Evolutionary conservation across 1,140 invertebrate genomes (phyloP), one percentile per base, ranked within the genome.

Genomic region (Ptiloglossa arizonensis): DNA sequence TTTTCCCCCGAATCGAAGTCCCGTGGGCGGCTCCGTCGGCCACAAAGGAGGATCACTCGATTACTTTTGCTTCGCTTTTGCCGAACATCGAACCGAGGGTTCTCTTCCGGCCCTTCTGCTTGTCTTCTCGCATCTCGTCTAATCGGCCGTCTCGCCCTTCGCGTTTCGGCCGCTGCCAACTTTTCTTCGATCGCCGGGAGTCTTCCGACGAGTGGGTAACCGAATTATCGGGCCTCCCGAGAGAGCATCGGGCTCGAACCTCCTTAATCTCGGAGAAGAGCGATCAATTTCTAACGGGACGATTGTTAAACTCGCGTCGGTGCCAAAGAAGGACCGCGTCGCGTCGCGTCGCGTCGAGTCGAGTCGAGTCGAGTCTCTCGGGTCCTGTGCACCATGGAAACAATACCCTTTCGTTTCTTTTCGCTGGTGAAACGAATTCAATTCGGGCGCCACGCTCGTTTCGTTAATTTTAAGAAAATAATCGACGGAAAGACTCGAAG

Each of bases 21-120:
- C 62, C 81, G 63, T 63, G 24, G 64, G 75, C 69, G 29, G 48
- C 67, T 41, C 70, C 62, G 74, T 66, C 76, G 35, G 9, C 44
- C 67, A 63, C 69, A 83, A 83, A 79, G 63, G 66, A 82, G 35
- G 44, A 83, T 83, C 66, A 24, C 60, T 71, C 81, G 54, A 75
- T 71, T 71, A 60, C 67, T 56, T 68, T 57, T 66, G 38, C 64
- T 48, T 64, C 57, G 50, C 57, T 27, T 32, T 69, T 19, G 22
- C 35, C 24, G 38, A 22, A 63, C 63, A 5, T 35, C 5, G 27
- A 22, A 15, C 4, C 0, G n/a, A 41, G 38, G 38, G 27, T 24
- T 46, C 38, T 19, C 24, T n/a, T 5, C 17, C 9, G 35, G 24
- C 15, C 38, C 38, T 46, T 75, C 22, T 19, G 19, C 41, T 19